Percentiles rank a stretch among this genome's conserved stretches.
These are phyloP conservation scores for Cranoglanis bouderius DNA, from an alignment of 2,113 vertebrate genomes.

Conservation along the genomic window DNA sequence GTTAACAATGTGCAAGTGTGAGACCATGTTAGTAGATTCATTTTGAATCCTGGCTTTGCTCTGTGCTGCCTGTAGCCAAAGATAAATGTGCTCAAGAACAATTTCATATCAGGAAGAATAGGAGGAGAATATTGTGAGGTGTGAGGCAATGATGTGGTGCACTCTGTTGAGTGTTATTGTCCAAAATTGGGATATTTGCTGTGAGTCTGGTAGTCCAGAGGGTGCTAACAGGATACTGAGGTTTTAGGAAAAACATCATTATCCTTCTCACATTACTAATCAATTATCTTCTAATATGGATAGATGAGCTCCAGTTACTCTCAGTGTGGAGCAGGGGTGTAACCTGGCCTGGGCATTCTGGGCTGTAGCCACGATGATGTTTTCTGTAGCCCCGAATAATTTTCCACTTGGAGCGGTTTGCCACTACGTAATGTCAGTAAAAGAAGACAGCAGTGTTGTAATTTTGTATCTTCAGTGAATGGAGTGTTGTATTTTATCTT, in stretches of 20 bases:
- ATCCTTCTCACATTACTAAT: neutral
- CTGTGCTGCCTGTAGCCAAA: constrained; percentile 6
- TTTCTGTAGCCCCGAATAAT: too few relatives aligned
- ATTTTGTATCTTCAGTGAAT: too few relatives aligned
- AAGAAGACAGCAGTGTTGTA: too few relatives aligned
- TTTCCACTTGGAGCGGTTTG: too few relatives aligned
- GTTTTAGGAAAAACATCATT: neutral
- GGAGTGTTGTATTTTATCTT: too few relatives aligned
- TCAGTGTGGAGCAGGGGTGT: neutral
- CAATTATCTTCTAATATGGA: neutral
- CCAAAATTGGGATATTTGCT: constrained; percentile 18
- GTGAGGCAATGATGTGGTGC: neutral
- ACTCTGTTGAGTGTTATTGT: neutral
- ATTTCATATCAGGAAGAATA: neutral
- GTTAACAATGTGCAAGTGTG: constrained; percentile 1
- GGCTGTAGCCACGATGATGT: too few relatives aligned
- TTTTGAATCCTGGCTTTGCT: constrained; percentile 15
- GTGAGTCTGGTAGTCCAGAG: neutral
- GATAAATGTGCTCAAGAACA: constrained; percentile 17
- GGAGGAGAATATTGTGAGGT: neutral
- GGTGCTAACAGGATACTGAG: neutral
- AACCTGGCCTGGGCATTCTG: too few relatives aligned
- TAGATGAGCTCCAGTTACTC: neutral
- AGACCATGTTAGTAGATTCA: constrained; percentile 8
- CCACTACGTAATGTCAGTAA: too few relatives aligned